Conservation (phyloP, 2,113 vertebrate species). For the Triplophysa rosa region DNA sequence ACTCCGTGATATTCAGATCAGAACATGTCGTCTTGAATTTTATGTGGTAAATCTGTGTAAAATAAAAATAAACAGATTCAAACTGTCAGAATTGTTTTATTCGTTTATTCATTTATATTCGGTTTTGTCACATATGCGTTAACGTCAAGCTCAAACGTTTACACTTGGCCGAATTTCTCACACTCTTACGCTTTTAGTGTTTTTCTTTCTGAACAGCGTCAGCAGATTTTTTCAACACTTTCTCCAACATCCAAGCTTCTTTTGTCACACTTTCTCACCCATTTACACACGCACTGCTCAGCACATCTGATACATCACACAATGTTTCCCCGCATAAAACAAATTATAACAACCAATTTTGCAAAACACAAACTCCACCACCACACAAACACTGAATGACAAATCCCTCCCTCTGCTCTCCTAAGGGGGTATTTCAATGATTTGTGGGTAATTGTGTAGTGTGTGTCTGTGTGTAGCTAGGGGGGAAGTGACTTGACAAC, state of each 20-base stretch:
- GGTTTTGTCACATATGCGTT: background rate
- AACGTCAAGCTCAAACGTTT: background rate
- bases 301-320: background rate
- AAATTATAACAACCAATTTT: background rate
- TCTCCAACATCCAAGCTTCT: constrained; percentile 17
- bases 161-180: background rate
- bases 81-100: background rate
- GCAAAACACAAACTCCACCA: background rate
- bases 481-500: constrained; percentile 55
- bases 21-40: background rate
- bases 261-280: constrained; percentile 7
- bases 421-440: background rate
- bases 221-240: constrained; percentile 40
- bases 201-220: constrained; percentile 36
- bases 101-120: background rate
- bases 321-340: background rate
- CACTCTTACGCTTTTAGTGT: background rate
- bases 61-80: background rate
- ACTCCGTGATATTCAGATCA: too few species aligned
- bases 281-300: background rate
- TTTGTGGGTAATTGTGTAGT: constrained; percentile 13
- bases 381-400: background rate
- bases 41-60: background rate
- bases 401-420: background rate
- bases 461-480: constrained; percentile 23